phyloP scores from a whole-genome alignment of 2,797 vertebrate genomes.

The Danio aesculapii region DNA sequence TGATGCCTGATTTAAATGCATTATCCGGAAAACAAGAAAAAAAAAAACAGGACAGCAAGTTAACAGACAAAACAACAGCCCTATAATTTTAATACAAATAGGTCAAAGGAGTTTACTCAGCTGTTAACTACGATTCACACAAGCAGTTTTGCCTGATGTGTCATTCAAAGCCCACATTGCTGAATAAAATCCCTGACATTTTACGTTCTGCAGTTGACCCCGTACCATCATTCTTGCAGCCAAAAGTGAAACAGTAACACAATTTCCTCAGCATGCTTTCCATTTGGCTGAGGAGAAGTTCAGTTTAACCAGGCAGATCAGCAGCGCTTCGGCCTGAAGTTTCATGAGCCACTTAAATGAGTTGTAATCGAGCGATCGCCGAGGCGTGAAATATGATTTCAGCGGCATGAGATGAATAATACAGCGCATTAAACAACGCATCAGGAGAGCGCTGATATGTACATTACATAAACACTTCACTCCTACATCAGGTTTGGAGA shows the following conservation, averaged over 20 bases:
- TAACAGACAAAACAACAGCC: neutral
- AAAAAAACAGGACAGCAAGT: neutral
- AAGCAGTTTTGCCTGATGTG: neutral
- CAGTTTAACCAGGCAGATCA: constrained; percentile 40
- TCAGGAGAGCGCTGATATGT: constrained; percentile 50
- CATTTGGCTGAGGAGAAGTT: constrained; percentile 36
- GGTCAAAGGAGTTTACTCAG: neutral
- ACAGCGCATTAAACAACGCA: constrained; percentile 59
- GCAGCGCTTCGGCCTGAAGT: constrained; percentile 30
- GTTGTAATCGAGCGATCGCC: constrained; percentile 59
- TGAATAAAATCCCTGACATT: neutral
- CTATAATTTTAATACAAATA: neutral
- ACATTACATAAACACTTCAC: constrained; percentile 64
- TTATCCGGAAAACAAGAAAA: neutral
- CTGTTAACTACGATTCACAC: neutral
- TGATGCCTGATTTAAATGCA: neutral
- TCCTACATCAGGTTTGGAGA: constrained; percentile 53
- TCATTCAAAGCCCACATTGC: neutral
- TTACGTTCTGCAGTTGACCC: neutral
- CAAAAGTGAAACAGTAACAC: neutral
- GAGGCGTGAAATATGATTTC: constrained; percentile 64
- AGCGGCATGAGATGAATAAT: constrained; percentile 66
- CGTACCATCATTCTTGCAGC: neutral
- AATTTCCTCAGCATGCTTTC: constrained; percentile 30
- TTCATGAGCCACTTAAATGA: constrained; percentile 55